A percentile compares a stretch with the other conserved stretches of the same genome.
phyloP scores from a whole-genome alignment of 2,888 invertebrate species.

The Timema podura region DNA sequence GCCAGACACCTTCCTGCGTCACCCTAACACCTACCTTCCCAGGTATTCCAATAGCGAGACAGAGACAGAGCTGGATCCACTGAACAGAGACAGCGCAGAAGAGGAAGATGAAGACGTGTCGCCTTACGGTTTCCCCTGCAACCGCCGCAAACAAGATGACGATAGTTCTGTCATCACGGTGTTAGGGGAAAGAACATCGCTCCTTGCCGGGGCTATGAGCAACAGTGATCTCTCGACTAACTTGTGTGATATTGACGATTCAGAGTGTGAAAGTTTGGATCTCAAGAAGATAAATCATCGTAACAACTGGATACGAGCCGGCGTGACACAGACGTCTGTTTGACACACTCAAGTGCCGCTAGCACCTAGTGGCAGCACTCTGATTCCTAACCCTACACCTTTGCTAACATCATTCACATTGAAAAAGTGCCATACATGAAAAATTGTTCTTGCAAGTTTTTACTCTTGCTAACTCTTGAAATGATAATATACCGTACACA shows the following conservation, averaged over 20 bases:
- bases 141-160: slow-evolving; percentile 43
- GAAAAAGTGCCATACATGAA: no score
- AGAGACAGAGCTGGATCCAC: slow-evolving; percentile 36
- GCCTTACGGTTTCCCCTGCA: slow-evolving; percentile 51
- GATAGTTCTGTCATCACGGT: slow-evolving; percentile 30
- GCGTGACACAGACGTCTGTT: slow-evolving; percentile 47
- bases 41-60: slow-evolving; percentile 48
- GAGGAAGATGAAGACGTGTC: slow-evolving; percentile 42
- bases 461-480: no score
- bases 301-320: slow-evolving; percentile 43
- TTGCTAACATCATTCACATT: not conserved
- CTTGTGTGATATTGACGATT: slow-evolving; percentile 86
- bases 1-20: slow-evolving; percentile 68
- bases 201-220: slow-evolving; percentile 66
- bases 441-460: no score
- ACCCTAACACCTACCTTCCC: slow-evolving; percentile 80
- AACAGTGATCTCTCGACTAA: slow-evolving; percentile 83
- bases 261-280: slow-evolving; percentile 62
- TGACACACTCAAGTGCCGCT: slow-evolving; percentile 38
- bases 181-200: slow-evolving; percentile 66
- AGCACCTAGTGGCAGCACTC: slow-evolving; percentile 12
- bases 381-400: slow-evolving; percentile 1
- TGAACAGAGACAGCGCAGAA: slow-evolving; percentile 34
- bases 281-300: slow-evolving; percentile 42
- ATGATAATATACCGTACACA: no score